A percentile compares a stretch with the other conserved stretches of the same genome.
These are phyloP conservation scores for Bergia puertoricense DNA, from an alignment of 92 coral and sea anemone genomes.

Conservation along the genomic window DNA sequence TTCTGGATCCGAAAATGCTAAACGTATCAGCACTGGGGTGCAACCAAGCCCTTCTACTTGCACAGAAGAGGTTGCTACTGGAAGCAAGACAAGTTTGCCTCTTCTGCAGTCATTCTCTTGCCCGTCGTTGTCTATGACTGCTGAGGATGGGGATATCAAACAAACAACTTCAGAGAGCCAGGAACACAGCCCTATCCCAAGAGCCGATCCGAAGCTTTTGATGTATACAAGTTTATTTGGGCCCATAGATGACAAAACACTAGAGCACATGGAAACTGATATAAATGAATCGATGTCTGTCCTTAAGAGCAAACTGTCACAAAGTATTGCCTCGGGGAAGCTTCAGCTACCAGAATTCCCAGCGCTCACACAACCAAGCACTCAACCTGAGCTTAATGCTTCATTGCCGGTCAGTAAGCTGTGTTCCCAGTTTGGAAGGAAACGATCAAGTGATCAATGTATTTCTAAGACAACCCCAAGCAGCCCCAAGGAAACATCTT, in stretches of 20 bases:
- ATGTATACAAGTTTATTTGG: slow-evolving; percentile 20
- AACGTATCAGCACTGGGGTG: neutral
- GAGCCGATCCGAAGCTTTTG: slow-evolving; percentile 3
- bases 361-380: slow-evolving; percentile 1
- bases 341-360: slow-evolving; percentile 40
- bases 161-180: neutral
- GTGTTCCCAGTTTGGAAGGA: slow-evolving; percentile 42
- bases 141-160: neutral
- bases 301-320: slow-evolving; percentile 17
- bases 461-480: slow-evolving; percentile 6
- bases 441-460: slow-evolving; percentile 18
- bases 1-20: neutral
- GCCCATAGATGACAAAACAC: slow-evolving; percentile 18
- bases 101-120: neutral
- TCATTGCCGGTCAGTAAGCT: slow-evolving; percentile 20
- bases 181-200: neutral
- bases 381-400: neutral
- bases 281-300: slow-evolving; percentile 9
- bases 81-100: neutral
- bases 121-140: neutral
- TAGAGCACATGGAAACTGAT: slow-evolving; percentile 19
- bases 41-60: neutral
- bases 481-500: slow-evolving; percentile 9
- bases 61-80: neutral
- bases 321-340: slow-evolving; percentile 26